These are phyloP conservation scores for Leptosomus discolor DNA, from an alignment of 2,113 vertebrate genomes.

Conservation along the genomic window DNA sequence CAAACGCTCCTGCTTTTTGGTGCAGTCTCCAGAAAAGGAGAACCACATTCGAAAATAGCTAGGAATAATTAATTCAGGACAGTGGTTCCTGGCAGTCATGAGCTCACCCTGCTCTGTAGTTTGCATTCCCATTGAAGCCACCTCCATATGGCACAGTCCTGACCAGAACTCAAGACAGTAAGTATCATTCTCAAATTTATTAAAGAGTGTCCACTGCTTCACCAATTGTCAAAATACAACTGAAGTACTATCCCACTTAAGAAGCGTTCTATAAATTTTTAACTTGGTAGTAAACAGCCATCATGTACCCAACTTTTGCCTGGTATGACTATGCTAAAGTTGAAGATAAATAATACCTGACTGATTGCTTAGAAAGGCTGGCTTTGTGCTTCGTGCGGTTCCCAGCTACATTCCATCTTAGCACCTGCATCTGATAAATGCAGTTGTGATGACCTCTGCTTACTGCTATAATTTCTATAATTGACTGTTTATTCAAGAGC, in stretches of 20 bases:
- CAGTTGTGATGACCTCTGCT: background rate
- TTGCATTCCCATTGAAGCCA: background rate
- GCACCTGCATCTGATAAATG: background rate
- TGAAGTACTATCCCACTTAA: background rate
- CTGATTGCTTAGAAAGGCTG: background rate
- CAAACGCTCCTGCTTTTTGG: background rate
- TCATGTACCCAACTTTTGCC: background rate
- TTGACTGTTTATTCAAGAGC: background rate
- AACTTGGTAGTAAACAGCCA: background rate
- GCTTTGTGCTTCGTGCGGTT: background rate
- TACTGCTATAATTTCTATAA: background rate
- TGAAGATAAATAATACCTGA: background rate
- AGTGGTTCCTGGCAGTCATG: background rate
- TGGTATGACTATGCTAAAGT: background rate
- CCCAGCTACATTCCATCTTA: background rate
- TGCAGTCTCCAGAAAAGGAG: background rate
- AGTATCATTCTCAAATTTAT: background rate
- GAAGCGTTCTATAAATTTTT: background rate
- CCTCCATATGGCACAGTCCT: accelerated
- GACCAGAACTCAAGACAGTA: background rate
- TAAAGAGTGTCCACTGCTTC: background rate
- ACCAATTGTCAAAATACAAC: background rate
- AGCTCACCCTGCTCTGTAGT: background rate
- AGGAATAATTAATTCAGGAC: background rate
- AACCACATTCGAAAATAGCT: background rate